A percentile compares a stretch with the other conserved stretches of the same genome.
phyloP scores from a whole-genome alignment of 1,140 invertebrate species.

The Tetramorium simillimum region DNA sequence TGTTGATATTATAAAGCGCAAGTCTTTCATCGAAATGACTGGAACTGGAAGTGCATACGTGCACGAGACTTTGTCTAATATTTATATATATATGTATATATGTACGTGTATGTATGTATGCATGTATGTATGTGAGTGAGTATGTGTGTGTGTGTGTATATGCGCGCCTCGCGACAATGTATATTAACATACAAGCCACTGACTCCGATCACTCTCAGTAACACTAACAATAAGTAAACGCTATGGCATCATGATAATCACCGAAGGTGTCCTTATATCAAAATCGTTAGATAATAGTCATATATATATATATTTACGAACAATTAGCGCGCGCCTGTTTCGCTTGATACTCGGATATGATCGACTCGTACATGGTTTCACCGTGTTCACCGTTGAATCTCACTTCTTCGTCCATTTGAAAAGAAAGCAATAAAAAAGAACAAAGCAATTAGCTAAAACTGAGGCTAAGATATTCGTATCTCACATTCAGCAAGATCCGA shows the following conservation, averaged over 20 bases:
- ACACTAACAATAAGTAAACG: conserved; percentile 52
- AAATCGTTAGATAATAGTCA: conserved; percentile 38
- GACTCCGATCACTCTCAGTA: conserved; percentile 44
- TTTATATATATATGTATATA: neutral
- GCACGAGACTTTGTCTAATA: conserved; percentile 25
- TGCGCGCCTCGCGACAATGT: conserved; percentile 36
- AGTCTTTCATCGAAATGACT: neutral
- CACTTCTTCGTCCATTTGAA: conserved; percentile 28
- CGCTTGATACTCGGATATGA: conserved; percentile 72
- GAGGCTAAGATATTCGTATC: neutral
- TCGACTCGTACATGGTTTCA: conserved; percentile 64
- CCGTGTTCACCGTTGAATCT: conserved; percentile 53
- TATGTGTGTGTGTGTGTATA: neutral
- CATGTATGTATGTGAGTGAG: neutral
- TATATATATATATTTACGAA: conserved; percentile 33
- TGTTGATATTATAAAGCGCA: conserved; percentile 22
- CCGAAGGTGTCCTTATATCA: conserved; percentile 36
- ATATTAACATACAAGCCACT: conserved; percentile 53
- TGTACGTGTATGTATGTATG: neutral
- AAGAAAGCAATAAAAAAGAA: neutral
- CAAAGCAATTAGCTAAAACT: neutral
- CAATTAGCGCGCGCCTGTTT: conserved; percentile 60
- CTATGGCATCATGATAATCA: conserved; percentile 61
- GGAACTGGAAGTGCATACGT: neutral
- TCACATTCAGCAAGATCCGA: neutral